Evolutionary conservation across 2,113 vertebrate genomes (phyloP), one percentile per base, ranked within the genome.

Genomic region (Rostratula benghalensis): DNA sequence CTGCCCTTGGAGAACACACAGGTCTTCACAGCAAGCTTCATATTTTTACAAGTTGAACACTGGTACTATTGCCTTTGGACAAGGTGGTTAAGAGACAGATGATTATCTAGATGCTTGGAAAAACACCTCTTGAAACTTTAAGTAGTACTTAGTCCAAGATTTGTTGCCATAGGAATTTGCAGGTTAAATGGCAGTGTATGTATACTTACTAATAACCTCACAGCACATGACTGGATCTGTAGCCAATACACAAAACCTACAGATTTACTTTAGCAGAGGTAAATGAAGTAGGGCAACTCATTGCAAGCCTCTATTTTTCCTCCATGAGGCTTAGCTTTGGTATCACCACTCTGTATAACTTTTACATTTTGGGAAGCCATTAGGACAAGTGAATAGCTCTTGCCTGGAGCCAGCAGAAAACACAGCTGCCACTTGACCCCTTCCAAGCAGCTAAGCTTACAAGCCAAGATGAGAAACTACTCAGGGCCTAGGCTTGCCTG

Each of bases 1-100:
- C n/a, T 57, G 13, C 39, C 5, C 30, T 46, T 1, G 0, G 37
- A 48, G 33, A 83, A 28, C 4, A 45, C 4, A 6, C 10, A 63
- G 59, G 22, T 39, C 67, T 73, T 78, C 28, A 65, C 78, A 78
- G 65, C 3, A 6, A 24, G 41, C 24, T 80, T 76, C 78, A 56
- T n/a, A 51, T 30, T 53, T 87, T 77, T 56, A 51, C 53, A 82
- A 81, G 11, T 59, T 41, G 50, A 3, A 1, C 0, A 0, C 33
- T 43, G 28, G 14, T 31, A 31, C 27, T 70, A 28, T 8, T 50
- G 41, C 25, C 73, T 91, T 85, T 68, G 41, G 43, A 78, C 13
- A 64, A 45, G 1, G 6, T 19, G 13, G 13, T 59, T 51, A 71
- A 83, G 51, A 76, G 31, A 78, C 4, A 31, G 10, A 45, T 46